These are phyloP conservation scores for Echinops telfairi DNA, from an alignment of 2,113 vertebrate genomes.

Conservation along the genomic window DNA sequence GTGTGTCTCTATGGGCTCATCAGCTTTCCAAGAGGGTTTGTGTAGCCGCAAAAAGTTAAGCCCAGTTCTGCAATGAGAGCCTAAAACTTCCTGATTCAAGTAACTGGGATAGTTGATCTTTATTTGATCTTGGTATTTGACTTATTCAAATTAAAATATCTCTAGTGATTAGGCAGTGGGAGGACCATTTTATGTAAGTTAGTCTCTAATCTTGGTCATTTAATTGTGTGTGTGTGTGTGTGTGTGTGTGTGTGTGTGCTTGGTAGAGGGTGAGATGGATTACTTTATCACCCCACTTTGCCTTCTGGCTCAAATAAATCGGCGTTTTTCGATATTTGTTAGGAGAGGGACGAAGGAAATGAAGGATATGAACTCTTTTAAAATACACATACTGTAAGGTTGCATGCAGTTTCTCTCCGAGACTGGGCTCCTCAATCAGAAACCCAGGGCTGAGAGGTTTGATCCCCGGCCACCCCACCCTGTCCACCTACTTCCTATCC, in stretches of 20 bases:
- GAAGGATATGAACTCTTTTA: neutral
- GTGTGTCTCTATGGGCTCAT: neutral
- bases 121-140: constrained; percentile 43
- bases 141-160: neutral
- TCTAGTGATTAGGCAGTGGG: constrained; percentile 29
- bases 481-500: neutral
- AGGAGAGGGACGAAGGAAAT: neutral
- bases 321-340: neutral
- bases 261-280: neutral
- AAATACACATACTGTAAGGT: constrained; percentile 27
- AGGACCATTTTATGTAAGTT: constrained; percentile 49
- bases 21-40: neutral
- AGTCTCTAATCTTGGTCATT: constrained; percentile 47
- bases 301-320: constrained; percentile 49
- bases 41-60: constrained; percentile 12
- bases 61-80: neutral
- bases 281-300: constrained; percentile 21
- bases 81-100: constrained; percentile 12
- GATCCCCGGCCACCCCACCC: neutral
- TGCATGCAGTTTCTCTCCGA: neutral
- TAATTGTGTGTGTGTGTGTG: constrained; percentile 19
- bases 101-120: constrained; percentile 35
- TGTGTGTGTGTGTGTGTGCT: neutral
- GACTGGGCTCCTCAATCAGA: neutral
- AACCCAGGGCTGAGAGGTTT: neutral